Evolutionary conservation across 2,113 vertebrate species (phyloP).

Genomic region (Paramisgurnus dabryanus): DNA sequence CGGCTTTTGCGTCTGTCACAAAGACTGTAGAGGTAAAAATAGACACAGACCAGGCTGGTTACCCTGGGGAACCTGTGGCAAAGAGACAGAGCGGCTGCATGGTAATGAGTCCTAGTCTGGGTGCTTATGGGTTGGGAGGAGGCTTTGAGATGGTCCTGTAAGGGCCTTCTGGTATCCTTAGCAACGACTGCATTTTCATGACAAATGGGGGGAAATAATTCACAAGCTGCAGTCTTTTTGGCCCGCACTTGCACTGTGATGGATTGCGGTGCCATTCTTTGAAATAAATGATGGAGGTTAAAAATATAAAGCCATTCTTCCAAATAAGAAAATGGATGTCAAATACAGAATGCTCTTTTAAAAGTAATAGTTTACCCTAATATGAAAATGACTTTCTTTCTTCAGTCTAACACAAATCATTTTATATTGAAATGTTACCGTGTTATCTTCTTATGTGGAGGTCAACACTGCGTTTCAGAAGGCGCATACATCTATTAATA

Average conservation of each 20-base stretch:
- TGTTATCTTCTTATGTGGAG: too few relatives aligned
- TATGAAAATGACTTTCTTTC: too few relatives aligned
- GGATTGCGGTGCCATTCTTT: neutral
- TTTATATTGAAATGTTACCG: too few relatives aligned
- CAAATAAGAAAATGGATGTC: neutral
- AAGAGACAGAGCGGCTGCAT: slow-evolving; percentile 62
- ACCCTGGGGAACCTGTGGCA: slow-evolving; percentile 64
- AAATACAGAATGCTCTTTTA: neutral
- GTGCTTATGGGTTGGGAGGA: slow-evolving; percentile 47
- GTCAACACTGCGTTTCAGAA: too few relatives aligned
- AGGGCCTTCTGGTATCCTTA: slow-evolving; percentile 37
- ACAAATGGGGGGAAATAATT: slow-evolving; percentile 17
- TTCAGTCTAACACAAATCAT: too few relatives aligned
- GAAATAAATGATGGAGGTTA: neutral
- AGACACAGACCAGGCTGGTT: slow-evolving; percentile 54
- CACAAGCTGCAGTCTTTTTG: neutral
- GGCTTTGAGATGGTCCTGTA: slow-evolving; percentile 32
- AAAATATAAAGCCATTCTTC: neutral
- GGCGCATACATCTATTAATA: too few relatives aligned
- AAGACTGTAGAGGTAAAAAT: slow-evolving; percentile 68
- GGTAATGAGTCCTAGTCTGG: slow-evolving; percentile 62
- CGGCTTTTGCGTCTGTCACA: slow-evolving; percentile 55
- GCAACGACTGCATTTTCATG: slow-evolving; percentile 29
- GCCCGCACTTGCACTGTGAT: neutral
- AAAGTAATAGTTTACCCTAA: too few relatives aligned